A percentile compares a stretch with the other conserved stretches of the same genome.
These are phyloP conservation scores for Sacculina carcini DNA, from an alignment of 2,888 invertebrate genomes.

Conservation along the genomic window DNA sequence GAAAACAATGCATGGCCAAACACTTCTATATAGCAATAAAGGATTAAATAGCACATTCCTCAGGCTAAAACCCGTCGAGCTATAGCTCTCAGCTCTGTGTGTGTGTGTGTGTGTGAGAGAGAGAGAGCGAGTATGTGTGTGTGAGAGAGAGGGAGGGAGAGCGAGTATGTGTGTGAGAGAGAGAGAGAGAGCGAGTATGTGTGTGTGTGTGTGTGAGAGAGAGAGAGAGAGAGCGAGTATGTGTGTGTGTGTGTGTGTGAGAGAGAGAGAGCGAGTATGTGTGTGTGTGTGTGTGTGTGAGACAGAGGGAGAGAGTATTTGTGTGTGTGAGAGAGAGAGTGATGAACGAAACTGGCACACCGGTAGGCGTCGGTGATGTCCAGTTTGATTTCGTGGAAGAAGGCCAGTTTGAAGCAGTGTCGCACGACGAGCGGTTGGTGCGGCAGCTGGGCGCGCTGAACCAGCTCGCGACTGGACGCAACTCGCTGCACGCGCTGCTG, in stretches of 20 bases:
- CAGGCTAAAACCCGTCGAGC: no score
- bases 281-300: not conserved
- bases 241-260: constrained; percentile 5
- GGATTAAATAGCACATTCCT: no score
- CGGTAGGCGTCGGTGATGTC: constrained; percentile 58
- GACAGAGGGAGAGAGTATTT: not conserved
- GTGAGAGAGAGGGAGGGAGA: no score
- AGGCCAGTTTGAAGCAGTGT: constrained; percentile 90
- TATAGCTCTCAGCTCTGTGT: no score
- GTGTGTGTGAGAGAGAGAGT: not conserved
- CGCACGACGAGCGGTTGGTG: constrained; percentile 78
- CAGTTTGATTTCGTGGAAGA: constrained; percentile 74
- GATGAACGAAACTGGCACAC: constrained; percentile 15
- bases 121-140: no score
- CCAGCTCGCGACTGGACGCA: constrained; percentile 63
- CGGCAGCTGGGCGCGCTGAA: constrained; percentile 65
- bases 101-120: no score
- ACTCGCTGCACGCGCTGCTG: constrained; percentile 60
- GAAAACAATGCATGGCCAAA: no score
- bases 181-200: constrained; percentile 2
- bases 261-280: no score
- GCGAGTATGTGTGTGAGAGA: constrained; percentile 4
- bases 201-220: constrained; percentile 4
- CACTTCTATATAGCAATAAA: no score
- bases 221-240: constrained; percentile 1